Evolutionary conservation across 2,888 invertebrate species (phyloP), one percentile per base, ranked within the genome.

Genomic region (Orthonychiurus folsomi): DNA sequence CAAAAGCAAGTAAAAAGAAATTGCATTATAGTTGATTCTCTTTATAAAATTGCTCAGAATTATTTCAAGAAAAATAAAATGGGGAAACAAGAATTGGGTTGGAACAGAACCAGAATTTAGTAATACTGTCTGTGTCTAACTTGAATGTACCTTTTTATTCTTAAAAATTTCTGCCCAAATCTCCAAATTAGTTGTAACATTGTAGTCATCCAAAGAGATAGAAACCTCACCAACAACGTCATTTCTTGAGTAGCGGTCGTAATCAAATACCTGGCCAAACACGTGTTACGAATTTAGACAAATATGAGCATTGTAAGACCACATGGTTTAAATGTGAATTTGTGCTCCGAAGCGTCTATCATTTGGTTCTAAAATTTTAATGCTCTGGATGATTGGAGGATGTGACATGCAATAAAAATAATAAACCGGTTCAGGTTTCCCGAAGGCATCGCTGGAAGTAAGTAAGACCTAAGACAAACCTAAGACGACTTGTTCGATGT

Each of bases 141-240:
- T 18, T 21, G 15, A 15, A 18, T 55, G 68, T 73, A 79, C 79
- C 76, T 89, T 87, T 71, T 86, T 85, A 74, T 88, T 88, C 66
- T 88, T 84, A 56, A 86, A 84, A 50, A 93, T 83, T 74, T 92
- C 92, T 1, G 90, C 90, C 92, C 92, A 93, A 55, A 93, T 86
- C 79, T 93, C 86, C 21, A 86, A 82, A 47, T 85, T 85, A 12
- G 86, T 85, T 0, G 86, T 85, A 23, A 91, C 83, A 75, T 90
- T 89, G 56, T 90, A 83, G 48, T 88, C 86, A 25, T 85, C 85
- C 74, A 93, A 82, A 0, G 84, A 83, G 63, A 93, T 85, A 69
- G 86, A 83, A 0, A 89, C 87, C 68, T 92, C 90, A 0, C 93
- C 93, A 73, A 91, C 87, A 21, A 89, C 85, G 76, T 91, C 92